A percentile compares a stretch with the other conserved stretches of the same genome.
phyloP scores from a whole-genome alignment of 2,113 vertebrate species.

The Equus przewalskii region DNA sequence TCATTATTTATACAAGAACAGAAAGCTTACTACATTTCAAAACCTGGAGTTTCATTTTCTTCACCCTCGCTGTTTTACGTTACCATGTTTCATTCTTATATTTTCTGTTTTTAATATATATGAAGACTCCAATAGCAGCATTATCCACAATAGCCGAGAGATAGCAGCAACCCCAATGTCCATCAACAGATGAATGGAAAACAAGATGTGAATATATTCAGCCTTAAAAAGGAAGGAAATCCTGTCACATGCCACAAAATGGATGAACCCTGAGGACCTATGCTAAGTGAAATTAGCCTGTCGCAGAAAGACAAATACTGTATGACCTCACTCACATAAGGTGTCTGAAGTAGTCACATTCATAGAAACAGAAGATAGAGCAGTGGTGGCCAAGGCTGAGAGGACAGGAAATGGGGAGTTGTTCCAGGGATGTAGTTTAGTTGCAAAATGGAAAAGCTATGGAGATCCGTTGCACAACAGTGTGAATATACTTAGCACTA shows the following conservation, averaged over 20 bases:
- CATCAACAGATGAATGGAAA: neutral
- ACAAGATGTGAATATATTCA: neutral
- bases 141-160: neutral
- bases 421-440: neutral
- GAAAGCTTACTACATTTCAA: neutral
- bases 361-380: neutral
- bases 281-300: neutral
- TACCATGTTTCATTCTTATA: neutral
- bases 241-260: neutral
- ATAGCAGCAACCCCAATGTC: neutral
- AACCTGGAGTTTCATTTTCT: neutral
- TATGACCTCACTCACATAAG: neutral
- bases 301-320: neutral
- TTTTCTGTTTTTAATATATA: slow-evolving; percentile 38
- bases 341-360: neutral
- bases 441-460: neutral
- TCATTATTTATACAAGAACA: neutral
- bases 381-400: neutral
- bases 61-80: neutral
- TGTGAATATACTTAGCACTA: neutral
- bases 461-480: neutral
- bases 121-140: neutral
- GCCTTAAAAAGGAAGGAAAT: slow-evolving; percentile 7
- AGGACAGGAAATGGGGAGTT: neutral
- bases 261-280: neutral